Percentiles rank a stretch among this genome's conserved stretches.
Evolutionary conservation across 37 sponge, comb jelly and placozoan genomes (phyloP).

Genomic region (Cliona cf. orientalis): DNA sequence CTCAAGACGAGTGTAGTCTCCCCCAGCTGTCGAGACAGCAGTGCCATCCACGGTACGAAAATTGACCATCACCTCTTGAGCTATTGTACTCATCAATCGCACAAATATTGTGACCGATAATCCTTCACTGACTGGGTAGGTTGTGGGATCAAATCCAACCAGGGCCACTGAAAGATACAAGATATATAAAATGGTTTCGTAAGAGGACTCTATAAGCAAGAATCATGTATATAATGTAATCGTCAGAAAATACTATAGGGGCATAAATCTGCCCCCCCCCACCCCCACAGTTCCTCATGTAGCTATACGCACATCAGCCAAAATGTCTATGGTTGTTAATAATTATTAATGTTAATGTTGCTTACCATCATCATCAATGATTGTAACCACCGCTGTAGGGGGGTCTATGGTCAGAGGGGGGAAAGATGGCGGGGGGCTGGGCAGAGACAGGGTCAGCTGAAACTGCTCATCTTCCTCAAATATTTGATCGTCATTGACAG

Average conservation of each 20-base stretch:
- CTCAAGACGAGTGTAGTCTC: background rate
- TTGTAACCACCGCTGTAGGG: background rate
- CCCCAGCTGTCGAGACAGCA: background rate
- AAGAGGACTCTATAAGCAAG: too few species aligned
- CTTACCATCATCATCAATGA: background rate
- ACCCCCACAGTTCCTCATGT: too few species aligned
- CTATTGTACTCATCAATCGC: too few species aligned
- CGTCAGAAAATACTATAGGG: too few species aligned
- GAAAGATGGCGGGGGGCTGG: too few species aligned
- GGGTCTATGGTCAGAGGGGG: too few species aligned
- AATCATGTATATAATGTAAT: background rate
- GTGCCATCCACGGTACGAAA: background rate
- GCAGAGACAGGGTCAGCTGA: too few species aligned
- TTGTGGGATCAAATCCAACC: constrained; percentile 6
- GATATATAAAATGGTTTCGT: too few species aligned
- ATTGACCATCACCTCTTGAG: background rate
- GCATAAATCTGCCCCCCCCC: too few species aligned
- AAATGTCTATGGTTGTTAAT: too few species aligned
- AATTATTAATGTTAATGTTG: too few species aligned
- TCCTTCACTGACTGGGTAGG: background rate
- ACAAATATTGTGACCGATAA: background rate
- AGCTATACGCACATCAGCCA: too few species aligned
- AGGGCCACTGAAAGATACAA: background rate
- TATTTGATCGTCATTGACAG: background rate
- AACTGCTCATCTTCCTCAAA: constrained; percentile 13